Base-by-base conservation (phyloP, 2,888 invertebrate species). In the Ferdinandea cuprea region DNA sequence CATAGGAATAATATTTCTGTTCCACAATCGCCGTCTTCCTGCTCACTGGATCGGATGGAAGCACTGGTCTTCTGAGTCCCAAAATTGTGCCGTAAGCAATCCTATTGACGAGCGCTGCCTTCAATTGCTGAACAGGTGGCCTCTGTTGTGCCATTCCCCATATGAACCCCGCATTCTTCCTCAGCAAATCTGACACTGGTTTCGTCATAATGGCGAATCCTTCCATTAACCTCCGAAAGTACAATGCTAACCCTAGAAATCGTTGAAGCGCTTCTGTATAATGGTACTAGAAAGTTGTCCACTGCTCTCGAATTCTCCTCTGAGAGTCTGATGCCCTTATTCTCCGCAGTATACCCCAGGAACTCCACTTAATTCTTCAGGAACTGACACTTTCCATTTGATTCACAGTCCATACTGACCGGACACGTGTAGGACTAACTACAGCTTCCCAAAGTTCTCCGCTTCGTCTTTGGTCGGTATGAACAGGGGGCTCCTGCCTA, bases 201-300 rank as follows among this genome's bases (percentile, higher is more conserved):
- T 42, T 42, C 3, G 42, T 13, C 2, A n/a, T 44, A 3, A 19
- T 19, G 2, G 44, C 44, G 9, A 17, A 44, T 17, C 44, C 44
- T 2, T 44, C 44, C 17, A 44, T 44, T 15, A 17, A 44, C 44
- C 44, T 44, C 44, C 42, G 44, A 17, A 44, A 44, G 8, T 44
- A 44, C 7, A 13, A 42, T n/a, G 42, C 13, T 13, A 42, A 15
- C 13, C 42, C 42, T 13, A 35, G 32, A 0, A 35, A 35, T 11
- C 32, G 32, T 35, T 35, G 11, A 35, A 35, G 32, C 8, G 7
- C 15, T 42, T 44, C 17, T 15, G 44, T 44, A 15, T 44, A 6
- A 9, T 13, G 44, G 44, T 17, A 44, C 44, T 44, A 17, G 44
- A 8, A 8, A 19, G 1, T 44, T 17, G 0, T 15, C 44, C 0